Base-by-base conservation (phyloP, 2,888 invertebrate genomes). In the Microctonus brassicae region DNA sequence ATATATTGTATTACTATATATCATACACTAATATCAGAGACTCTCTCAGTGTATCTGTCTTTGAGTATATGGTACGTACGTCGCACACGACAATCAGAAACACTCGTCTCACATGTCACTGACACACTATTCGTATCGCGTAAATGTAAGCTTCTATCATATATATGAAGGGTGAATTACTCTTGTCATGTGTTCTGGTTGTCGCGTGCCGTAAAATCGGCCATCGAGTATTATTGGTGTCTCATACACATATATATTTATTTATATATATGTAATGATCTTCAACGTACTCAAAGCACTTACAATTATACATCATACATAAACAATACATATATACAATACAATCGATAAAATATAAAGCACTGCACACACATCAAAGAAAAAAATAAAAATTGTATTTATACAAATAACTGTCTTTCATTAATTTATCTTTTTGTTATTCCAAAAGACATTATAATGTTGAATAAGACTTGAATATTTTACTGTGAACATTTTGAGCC, bases 41-140 rank as follows among this genome's bases (percentile, higher is more conserved):
- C 63, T 63, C 47, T 47, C n/a, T n/a, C n/a, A n/a, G 42, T 26
- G 47, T 65, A 70, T 70, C 71, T 71, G 71, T 66, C 67, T 71
- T 71, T 71, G 71, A 71, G 66, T 67, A 47, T 39, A 47, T 39
- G 65, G 57, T 20, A 67, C 61, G 57, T 20, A 67, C 61, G 71
- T 71, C 66, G 67, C 69, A 70, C 69, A 70, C 69, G 75, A 82
- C 85, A 85, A 85, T 87, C 87, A 87, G 84, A 81, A 86, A 87
- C 87, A 87, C 86, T 85, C 87, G 82, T 83, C 81, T 82, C 82
- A 82, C 80, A 83, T 86, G 87, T 86, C 87, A 87, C 79, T 77
- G 82, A 80, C 87, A 87, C 80, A 77, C 83, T 75, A 58, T 42
- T 58, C 53, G 60, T 70, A 53, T 60, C 34, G 47, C 34, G 47